These are phyloP conservation scores for Orthonyx spaldingii DNA, from an alignment of 2,113 vertebrate genomes.

Conservation along the genomic window DNA sequence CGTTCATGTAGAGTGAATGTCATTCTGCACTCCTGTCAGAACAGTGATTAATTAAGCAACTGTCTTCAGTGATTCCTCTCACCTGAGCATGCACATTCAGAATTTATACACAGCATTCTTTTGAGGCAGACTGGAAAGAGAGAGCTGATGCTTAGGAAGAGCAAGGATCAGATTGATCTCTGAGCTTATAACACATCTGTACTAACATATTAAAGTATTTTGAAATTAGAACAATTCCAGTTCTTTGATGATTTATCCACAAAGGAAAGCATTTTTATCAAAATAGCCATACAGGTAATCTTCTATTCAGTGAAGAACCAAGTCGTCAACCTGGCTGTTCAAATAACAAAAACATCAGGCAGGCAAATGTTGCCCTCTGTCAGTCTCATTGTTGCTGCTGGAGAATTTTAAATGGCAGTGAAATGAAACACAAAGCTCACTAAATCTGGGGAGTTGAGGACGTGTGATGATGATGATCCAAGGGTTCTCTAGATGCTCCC, in stretches of 20 bases:
- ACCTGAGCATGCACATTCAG: background rate
- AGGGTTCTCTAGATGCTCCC: background rate
- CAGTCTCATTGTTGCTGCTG: background rate
- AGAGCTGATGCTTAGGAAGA: background rate
- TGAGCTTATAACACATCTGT: background rate
- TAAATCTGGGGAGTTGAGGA: background rate
- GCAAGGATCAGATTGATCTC: background rate
- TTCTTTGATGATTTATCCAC: background rate
- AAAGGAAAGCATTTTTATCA: background rate
- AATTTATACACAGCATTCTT: background rate
- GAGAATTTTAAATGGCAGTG: background rate
- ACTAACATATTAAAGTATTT: background rate
- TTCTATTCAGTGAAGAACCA: background rate
- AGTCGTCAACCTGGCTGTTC: accelerated
- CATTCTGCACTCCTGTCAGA: background rate
- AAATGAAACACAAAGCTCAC: background rate
- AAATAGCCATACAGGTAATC: background rate
- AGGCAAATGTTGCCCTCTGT: background rate
- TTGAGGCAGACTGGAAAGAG: background rate
- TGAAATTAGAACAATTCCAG: background rate
- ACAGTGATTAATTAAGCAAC: slow-evolving; percentile 22
- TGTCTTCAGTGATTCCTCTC: background rate
- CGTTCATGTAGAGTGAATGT: background rate
- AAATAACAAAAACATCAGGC: background rate
- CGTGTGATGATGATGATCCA: background rate